Base-by-base conservation (phyloP, 2,113 vertebrate genomes). In the Prionailurus bengalensis region DNA sequence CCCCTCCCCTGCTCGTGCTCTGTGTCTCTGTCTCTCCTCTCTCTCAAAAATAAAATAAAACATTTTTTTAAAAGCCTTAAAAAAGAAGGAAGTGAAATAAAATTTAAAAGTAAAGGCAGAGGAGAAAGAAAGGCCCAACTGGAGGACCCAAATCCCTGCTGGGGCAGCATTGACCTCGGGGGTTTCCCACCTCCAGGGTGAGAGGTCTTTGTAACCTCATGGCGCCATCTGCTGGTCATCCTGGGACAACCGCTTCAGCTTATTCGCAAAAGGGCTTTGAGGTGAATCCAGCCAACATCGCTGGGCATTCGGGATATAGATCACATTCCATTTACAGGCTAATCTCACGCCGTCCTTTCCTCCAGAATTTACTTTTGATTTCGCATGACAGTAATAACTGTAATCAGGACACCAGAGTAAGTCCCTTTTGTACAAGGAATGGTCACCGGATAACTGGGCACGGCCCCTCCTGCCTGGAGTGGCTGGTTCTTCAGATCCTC, bases 161-260 rank as follows among this genome's bases (percentile, higher is more conserved):
- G 55, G 25, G 7, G 21, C 17, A 12, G 19, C 4, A 0, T 13
- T 5, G 14, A 33, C 3, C 4, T 15, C 0, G 0, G 17, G 3
- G 21, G 3, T 36, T 78, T 65, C 66, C 81, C 53, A 27, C 16
- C 9, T 0, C n/a, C 7, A 1, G 51, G 39, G 27, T 15, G 19
- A 16, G 17, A 86, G 74, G 63, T 55, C 88, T 82, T 96, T 91
- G 58, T 51, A 29, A 48, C 5, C 15, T 92, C 96, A 85, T 94
- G n/a, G 81, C 81, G 48, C 92, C 97, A 96, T 70, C 97, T 96
- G 53, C 97, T 96, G 97, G 36, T 17, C n/a, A 3, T 3, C 17
- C 0, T 7, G 19, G 65, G 42, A 92, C 48, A 53, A 42, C 31
- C 9, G 0, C 31, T 90, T 55, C 42, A 65, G 68, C 48, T 95